A percentile compares a stretch with the other conserved stretches of the same genome.
These are phyloP conservation scores for Plectus sambesii DNA, from an alignment of 1,140 invertebrate species.

Conservation along the genomic window DNA sequence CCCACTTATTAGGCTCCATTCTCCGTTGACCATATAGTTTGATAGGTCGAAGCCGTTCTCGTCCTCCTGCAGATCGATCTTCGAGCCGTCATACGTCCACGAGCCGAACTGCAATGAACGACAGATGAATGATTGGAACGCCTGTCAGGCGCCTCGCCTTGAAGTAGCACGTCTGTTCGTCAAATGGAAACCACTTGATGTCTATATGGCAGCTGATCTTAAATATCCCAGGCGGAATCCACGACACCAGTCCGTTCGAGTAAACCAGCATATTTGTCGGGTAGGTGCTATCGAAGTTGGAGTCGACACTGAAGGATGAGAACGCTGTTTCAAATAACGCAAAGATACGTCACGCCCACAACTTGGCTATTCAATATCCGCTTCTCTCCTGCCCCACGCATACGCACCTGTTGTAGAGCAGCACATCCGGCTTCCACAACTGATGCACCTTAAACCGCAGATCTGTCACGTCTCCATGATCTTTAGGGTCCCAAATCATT, in stretches of 20 bases:
- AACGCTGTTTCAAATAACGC: no score
- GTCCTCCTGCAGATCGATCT: constrained; percentile 78
- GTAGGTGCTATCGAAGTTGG: background rate
- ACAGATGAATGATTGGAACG: constrained; percentile 1
- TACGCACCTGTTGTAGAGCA: constrained; percentile 99
- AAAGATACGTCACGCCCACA: no score
- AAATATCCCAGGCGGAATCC: background rate
- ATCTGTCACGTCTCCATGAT: constrained; percentile 83
- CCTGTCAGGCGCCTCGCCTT: constrained; percentile 39
- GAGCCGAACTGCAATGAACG: constrained; percentile 63
- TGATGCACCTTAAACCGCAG: constrained; percentile 81
- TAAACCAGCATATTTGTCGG: background rate
- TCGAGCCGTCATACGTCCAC: constrained; percentile 79
- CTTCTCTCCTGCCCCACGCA: no score
- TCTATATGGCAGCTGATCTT: background rate
- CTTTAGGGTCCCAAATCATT: constrained; percentile 82
- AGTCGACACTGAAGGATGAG: constrained; percentile 1
- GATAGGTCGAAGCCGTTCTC: constrained; percentile 72
- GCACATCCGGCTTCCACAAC: constrained; percentile 94
- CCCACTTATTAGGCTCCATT: constrained; percentile 93
- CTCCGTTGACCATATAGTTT: constrained; percentile 87
- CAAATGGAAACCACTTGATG: background rate
- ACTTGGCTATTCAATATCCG: no score
- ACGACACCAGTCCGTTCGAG: background rate
- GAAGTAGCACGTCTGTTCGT: background rate